phyloP scores from a whole-genome alignment of 2,888 invertebrate genomes.

The Therioaphis trifolii region DNA sequence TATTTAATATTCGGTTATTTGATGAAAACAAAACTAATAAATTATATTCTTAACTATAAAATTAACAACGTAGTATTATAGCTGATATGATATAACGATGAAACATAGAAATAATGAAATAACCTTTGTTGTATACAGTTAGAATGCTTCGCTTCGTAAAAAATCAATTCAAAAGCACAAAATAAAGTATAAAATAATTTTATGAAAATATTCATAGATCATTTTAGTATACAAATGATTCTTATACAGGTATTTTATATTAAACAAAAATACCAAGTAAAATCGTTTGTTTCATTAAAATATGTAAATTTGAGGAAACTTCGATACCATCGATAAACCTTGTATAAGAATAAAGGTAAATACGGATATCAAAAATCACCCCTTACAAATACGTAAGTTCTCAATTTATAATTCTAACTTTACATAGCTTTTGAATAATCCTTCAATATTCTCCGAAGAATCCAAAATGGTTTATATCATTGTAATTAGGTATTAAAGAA shows the following conservation, averaged over 20 bases:
- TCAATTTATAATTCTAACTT: slow-evolving; percentile 20
- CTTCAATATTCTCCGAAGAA: background rate
- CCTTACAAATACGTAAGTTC: background rate
- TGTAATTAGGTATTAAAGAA: background rate
- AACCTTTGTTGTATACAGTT: background rate
- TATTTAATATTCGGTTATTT: slow-evolving; percentile 11
- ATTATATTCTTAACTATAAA: background rate
- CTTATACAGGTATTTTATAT: background rate
- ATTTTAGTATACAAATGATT: background rate
- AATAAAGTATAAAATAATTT: background rate
- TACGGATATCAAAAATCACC: slow-evolving; percentile 3
- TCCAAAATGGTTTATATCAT: background rate
- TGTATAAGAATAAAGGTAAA: background rate
- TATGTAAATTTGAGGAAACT: background rate
- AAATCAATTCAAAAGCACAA: background rate
- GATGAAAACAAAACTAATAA: slow-evolving; percentile 31
- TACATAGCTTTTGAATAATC: background rate
- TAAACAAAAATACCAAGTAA: background rate
- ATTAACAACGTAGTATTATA: too few relatives aligned
- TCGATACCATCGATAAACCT: background rate
- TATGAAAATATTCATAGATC: background rate
- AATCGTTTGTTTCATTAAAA: slow-evolving; percentile 40
- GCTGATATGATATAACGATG: too few relatives aligned
- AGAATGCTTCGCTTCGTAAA: too few relatives aligned
- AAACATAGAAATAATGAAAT: background rate